A percentile compares a stretch with the other conserved stretches of the same genome.
Evolutionary conservation across 2,888 invertebrate species (phyloP).

Genomic region (Synergus itoensis): DNA sequence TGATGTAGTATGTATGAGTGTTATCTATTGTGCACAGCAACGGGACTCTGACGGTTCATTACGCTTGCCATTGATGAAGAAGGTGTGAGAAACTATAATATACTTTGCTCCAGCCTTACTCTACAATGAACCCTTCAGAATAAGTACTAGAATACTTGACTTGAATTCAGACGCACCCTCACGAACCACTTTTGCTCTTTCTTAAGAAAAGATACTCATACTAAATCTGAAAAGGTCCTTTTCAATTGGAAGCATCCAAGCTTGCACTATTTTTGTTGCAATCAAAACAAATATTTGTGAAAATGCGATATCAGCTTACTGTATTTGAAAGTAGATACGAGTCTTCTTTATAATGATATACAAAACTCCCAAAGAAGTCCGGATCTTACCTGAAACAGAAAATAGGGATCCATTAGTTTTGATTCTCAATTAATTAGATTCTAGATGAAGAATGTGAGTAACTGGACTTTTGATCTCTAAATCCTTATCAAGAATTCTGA

Average conservation of each 20-base stretch:
- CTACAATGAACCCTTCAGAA: constrained; percentile 11
- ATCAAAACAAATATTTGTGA: too few relatives aligned
- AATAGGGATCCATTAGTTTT: too few relatives aligned
- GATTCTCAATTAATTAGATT: neutral
- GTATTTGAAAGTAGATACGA: too few relatives aligned
- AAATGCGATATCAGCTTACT: too few relatives aligned
- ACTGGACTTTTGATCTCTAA: neutral
- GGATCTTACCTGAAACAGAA: too few relatives aligned
- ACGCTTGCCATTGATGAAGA: constrained; percentile 24
- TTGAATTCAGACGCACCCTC: neutral
- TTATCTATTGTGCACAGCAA: constrained; percentile 31
- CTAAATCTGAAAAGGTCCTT: neutral
- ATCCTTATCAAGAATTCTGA: neutral
- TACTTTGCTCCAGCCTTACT: neutral
- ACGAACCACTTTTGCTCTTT: neutral
- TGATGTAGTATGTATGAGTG: neutral
- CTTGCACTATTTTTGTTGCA: too few relatives aligned
- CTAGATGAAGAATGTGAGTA: neutral
- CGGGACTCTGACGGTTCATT: constrained; percentile 25
- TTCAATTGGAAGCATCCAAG: too few relatives aligned
- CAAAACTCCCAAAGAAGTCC: too few relatives aligned
- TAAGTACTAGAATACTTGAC: constrained; percentile 4
- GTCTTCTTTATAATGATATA: too few relatives aligned
- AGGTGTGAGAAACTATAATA: constrained; percentile 36
- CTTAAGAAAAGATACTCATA: neutral